Evolutionary conservation across 2,888 invertebrate genomes (phyloP).

Genomic region (Folsomia candida): DNA sequence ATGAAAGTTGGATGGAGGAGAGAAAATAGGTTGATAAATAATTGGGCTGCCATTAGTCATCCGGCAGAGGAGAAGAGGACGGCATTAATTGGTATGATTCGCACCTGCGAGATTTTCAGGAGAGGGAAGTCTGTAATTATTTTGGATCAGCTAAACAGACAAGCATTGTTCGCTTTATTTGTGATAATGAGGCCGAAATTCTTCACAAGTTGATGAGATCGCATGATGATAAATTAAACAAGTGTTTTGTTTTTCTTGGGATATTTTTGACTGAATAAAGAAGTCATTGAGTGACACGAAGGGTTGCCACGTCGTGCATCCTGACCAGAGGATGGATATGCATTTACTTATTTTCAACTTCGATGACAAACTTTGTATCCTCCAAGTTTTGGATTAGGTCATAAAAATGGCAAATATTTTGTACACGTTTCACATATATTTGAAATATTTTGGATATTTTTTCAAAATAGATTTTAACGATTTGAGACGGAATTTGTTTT

Average conservation of each 20-base stretch:
- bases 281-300: neutral
- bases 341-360: too few relatives aligned
- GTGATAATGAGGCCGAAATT: constrained; percentile 13
- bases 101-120: neutral
- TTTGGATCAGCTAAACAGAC: neutral
- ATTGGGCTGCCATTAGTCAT: neutral
- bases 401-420: too few relatives aligned
- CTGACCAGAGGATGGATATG: too few relatives aligned
- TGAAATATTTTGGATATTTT: too few relatives aligned
- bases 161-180: neutral
- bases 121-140: neutral
- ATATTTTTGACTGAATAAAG: constrained; percentile 3
- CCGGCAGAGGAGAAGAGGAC: neutral
- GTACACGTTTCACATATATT: too few relatives aligned
- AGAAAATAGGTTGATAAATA: neutral
- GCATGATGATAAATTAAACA: neutral
- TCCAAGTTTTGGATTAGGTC: too few relatives aligned
- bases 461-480: too few relatives aligned
- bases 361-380: too few relatives aligned
- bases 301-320: too few relatives aligned
- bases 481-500: too few relatives aligned
- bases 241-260: neutral
- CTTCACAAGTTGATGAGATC: neutral
- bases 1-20: too few relatives aligned
- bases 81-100: neutral